A percentile compares a stretch with the other conserved stretches of the same genome.
Evolutionary conservation across 2,113 vertebrate genomes (phyloP).

Genomic region (Epinephelus moara): DNA sequence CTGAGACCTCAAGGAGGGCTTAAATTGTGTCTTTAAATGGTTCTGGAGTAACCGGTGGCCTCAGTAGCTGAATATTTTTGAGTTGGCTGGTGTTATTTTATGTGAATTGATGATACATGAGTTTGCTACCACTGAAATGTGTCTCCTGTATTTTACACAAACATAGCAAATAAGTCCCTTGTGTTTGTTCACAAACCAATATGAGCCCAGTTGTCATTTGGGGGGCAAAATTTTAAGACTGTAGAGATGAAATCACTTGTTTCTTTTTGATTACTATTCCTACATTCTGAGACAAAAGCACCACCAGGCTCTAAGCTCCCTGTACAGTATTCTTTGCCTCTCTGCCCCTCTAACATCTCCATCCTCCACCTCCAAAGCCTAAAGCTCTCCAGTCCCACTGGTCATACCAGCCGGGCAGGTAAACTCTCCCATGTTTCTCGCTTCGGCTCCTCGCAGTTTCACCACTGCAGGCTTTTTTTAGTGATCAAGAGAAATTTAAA

Average conservation of each 20-base stretch:
- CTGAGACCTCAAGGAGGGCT: not conserved
- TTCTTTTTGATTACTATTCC: not conserved
- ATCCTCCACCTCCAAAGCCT: constrained; percentile 38
- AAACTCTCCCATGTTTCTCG: constrained; percentile 10
- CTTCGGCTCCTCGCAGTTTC: constrained; percentile 12
- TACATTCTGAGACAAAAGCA: not conserved
- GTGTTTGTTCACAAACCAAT: constrained; percentile 1
- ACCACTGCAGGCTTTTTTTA: constrained; percentile 35
- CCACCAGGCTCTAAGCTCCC: not conserved
- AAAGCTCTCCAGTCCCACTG: constrained; percentile 34
- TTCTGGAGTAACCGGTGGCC: not conserved
- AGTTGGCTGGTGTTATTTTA: constrained; percentile 8
- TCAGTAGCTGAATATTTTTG: constrained; percentile 5
- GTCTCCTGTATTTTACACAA: not conserved
- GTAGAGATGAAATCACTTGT: not conserved
- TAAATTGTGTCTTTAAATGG: constrained; percentile 3
- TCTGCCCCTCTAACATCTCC: constrained; percentile 7
- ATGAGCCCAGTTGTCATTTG: not conserved
- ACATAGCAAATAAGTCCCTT: not conserved
- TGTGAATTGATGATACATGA: not conserved
- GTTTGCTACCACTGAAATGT: not conserved
- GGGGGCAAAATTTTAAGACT: not conserved
- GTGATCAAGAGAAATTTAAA: constrained; percentile 29
- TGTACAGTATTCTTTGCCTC: not conserved
- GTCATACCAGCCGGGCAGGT: constrained; percentile 19